Conservation (phyloP, 1,140 invertebrate genomes). For the Lucilia cuprina region DNA sequence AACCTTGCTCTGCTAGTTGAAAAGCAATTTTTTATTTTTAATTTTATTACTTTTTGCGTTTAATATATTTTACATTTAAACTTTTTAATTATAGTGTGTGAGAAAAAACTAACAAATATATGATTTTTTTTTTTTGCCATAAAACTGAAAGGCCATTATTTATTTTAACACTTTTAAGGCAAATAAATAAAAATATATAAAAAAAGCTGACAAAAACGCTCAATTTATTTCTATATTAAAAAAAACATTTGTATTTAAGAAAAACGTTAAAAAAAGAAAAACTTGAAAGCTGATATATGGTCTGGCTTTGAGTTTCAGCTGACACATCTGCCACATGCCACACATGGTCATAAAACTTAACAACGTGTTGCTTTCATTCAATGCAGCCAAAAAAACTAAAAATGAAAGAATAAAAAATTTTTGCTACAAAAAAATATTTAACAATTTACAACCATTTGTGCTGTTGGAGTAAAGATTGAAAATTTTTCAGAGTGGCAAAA, state of each 20-base stretch:
- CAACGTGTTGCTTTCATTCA: constrained; percentile 10
- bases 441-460: not conserved
- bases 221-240: not conserved
- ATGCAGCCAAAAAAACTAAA: not conserved
- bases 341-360: constrained; percentile 11
- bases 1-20: constrained; percentile 86
- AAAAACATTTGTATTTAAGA: too few species aligned
- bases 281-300: constrained; percentile 8
- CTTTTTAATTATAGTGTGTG: not conserved
- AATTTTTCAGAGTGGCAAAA: not conserved
- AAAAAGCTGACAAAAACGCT: not conserved
- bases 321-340: constrained; percentile 16
- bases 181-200: not conserved
- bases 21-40: not conserved
- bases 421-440: not conserved
- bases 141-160: not conserved
- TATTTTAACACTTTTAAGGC: constrained; percentile 8
- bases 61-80: not conserved
- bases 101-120: too few species aligned
- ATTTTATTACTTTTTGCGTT: not conserved
- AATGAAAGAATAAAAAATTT: not conserved
- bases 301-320: constrained; percentile 14
- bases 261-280: not conserved
- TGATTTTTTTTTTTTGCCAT: not conserved
- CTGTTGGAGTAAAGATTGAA: not conserved